Percentiles rank a stretch among this genome's conserved stretches.
phyloP scores from a whole-genome alignment of 92 coral and sea anemone genomes.

The Meandrina meandrites region DNA sequence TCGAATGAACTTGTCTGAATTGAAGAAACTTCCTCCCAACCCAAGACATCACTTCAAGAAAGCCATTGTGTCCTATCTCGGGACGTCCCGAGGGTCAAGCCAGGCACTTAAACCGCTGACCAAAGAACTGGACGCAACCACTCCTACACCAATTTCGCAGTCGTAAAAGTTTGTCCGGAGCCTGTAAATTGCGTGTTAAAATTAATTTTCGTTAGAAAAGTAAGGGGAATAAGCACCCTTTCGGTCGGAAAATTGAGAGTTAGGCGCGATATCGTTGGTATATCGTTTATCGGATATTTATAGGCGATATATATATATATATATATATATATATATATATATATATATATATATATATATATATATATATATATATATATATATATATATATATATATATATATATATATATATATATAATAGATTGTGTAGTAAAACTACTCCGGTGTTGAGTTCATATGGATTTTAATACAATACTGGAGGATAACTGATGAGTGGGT shows the following conservation, averaged over 20 bases:
- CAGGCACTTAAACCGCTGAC: constrained; percentile 85
- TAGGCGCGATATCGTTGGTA: no score
- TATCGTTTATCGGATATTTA: no score
- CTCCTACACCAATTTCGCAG: constrained; percentile 43
- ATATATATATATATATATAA: no score
- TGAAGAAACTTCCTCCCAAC: constrained; percentile 81
- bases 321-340: no score
- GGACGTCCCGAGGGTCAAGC: constrained; percentile 89
- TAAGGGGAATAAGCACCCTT: not conserved
- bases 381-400: no score
- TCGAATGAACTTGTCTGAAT: constrained; percentile 88
- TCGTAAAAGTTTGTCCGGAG: not conserved
- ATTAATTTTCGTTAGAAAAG: not conserved
- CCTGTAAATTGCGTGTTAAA: not conserved
- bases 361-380: no score
- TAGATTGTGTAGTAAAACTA: no score
- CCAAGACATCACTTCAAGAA: constrained; percentile 87
- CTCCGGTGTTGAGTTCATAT: no score
- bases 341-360: no score
- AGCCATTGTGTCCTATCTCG: constrained; percentile 89
- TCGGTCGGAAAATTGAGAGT: not conserved
- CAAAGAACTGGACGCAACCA: constrained; percentile 61
- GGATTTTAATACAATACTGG: no score
- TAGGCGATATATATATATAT: no score
- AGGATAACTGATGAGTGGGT: no score